A percentile compares a stretch with the other conserved stretches of the same genome.
Conservation (phyloP, 2,797 vertebrate species). For the Macropus fuliginosus region DNA sequence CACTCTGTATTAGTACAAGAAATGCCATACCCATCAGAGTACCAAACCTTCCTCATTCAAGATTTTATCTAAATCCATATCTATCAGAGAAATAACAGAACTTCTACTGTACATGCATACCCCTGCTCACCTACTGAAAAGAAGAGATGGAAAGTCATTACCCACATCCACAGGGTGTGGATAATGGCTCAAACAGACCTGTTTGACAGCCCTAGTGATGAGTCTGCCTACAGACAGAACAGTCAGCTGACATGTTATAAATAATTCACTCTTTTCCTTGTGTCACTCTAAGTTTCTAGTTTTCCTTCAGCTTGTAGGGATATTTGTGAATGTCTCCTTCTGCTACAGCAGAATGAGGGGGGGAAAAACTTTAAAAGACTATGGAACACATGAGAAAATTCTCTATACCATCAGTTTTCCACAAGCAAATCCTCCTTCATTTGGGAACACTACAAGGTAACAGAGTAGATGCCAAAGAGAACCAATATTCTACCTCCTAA, state of each 20-base stretch:
- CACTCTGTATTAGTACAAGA: background rate
- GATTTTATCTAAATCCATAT: constrained; percentile 1
- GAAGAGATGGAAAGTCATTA: background rate
- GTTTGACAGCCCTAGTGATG: background rate
- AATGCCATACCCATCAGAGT: background rate
- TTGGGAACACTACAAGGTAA: background rate
- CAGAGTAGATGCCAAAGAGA: background rate
- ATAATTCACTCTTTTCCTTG: constrained; percentile 10
- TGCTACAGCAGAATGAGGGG: background rate
- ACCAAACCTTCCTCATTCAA: background rate
- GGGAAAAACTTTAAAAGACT: background rate
- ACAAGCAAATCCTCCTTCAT: constrained; percentile 3
- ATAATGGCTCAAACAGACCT: constrained; percentile 15
- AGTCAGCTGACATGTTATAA: constrained; percentile 11
- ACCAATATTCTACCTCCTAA: constrained; percentile 7
- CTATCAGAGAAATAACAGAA: constrained; percentile 2
- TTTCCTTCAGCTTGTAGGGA: constrained; percentile 5
- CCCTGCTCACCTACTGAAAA: background rate
- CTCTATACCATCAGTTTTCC: background rate
- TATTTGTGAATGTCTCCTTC: background rate
- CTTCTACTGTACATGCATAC: background rate
- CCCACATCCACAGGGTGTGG: background rate
- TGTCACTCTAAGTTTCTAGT: background rate
- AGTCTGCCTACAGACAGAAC: background rate
- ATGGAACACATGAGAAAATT: background rate